A percentile compares a stretch with the other conserved stretches of the same genome.
These are phyloP conservation scores for Darevskia mixta DNA, from an alignment of 2,797 vertebrate genomes.

Conservation along the genomic window DNA sequence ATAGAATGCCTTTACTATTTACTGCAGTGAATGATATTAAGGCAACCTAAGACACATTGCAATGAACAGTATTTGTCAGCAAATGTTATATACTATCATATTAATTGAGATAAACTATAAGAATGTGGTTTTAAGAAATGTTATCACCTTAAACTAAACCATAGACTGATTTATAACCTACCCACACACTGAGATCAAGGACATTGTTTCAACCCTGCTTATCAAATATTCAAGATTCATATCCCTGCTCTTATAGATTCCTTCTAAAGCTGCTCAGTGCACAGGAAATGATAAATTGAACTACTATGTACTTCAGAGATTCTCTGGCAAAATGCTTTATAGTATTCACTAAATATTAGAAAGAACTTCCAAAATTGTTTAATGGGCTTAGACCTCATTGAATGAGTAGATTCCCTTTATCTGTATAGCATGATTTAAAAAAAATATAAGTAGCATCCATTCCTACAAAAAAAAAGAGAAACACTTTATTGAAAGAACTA, in stretches of 20 bases:
- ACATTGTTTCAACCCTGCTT: slow-evolving; percentile 63
- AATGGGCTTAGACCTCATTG: slow-evolving; percentile 10
- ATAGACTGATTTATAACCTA: slow-evolving; percentile 67
- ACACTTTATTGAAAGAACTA: background rate
- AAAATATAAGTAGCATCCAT: background rate
- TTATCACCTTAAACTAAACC: slow-evolving; percentile 44
- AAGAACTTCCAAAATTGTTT: slow-evolving; percentile 23
- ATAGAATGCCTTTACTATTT: slow-evolving; percentile 26
- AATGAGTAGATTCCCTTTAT: background rate
- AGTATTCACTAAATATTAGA: slow-evolving; percentile 29
- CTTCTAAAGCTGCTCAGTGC: slow-evolving; percentile 32
- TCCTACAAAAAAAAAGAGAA: background rate
- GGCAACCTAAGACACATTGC: slow-evolving; percentile 36
- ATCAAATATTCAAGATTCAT: slow-evolving; percentile 66
- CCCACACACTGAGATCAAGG: slow-evolving; percentile 56
- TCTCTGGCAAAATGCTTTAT: slow-evolving; percentile 39
- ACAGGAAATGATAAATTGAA: slow-evolving; percentile 58
- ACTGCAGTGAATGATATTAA: slow-evolving; percentile 27
- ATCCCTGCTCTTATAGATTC: slow-evolving; percentile 46
- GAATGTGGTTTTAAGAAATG: slow-evolving; percentile 32
- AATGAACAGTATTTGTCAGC: slow-evolving; percentile 52
- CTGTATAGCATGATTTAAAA: background rate
- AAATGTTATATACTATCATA: slow-evolving; percentile 56
- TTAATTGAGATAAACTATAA: slow-evolving; percentile 53
- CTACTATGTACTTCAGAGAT: slow-evolving; percentile 18